Evolutionary conservation across 2,797 vertebrate genomes (phyloP), one percentile per base, ranked within the genome.

Genomic region (Fratercula arctica): DNA sequence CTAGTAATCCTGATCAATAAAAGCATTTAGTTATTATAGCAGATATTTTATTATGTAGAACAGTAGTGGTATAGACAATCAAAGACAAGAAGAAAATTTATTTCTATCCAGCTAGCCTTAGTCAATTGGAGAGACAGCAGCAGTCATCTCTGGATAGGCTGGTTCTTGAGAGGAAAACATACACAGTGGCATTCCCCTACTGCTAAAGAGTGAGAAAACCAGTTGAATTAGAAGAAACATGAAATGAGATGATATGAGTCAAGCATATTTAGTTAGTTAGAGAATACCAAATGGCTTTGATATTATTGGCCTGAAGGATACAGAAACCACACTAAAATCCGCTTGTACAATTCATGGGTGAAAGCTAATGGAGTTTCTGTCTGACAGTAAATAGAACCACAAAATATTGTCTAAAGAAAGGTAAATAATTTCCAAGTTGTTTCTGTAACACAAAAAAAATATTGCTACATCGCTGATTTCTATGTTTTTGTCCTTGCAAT

Each of bases 301-400:
- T 90, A 61, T 82, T 67, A 48, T 66, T 92, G 60, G 72, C 79
- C 43, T 91, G 83, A 90, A 94, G 54, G 24, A 73, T 77, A 80
- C 41, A 80, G 75, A 87, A 77, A 53, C 39, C 43, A 19, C 66
- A 67, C 73, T 74, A 67, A 95, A 97, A 96, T 48, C 57, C 51
- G 43, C 78, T 95, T 89, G 93, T 93, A 87, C 28, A 91, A 29
- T 90, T 90, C 67, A 43, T 57, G 83, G 85, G 41, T 89, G 51
- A 96, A 95, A 93, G 48, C 68, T 70, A 78, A 64, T 87, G 28
- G 76, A 78, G 53, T 41, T 67, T 61, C 93, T 94, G 72, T 95
- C 74, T 96, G 46, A 17, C 16, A 56, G 25, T 33, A 89, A 67
- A 57, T 77, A 29, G 56, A 87, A 87, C 53, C 95, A 81, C 64